Evolutionary conservation across 2,113 vertebrate species (phyloP), one percentile per base, ranked within the genome.

Genomic region (Daphoenositta chrysoptera): DNA sequence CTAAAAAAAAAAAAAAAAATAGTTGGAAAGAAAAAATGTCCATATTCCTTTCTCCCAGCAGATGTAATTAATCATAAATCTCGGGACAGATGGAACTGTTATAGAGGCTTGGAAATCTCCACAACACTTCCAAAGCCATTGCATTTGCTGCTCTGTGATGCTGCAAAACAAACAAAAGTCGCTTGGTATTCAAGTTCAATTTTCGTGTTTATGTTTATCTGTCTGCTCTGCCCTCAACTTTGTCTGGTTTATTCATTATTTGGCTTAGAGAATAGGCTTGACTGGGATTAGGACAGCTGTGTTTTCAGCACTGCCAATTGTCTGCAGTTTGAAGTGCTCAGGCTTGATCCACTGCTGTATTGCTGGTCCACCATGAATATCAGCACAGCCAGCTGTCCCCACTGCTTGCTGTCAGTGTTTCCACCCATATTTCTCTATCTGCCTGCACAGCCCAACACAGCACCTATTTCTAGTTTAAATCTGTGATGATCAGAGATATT

Each of bases 201-300:
- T 93, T 68, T 70, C 7, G 0, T 95, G 92, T 97, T 95, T 96
- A 87, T 92, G 76, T 94, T 96, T 91, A 85, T 91, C 92, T 39
- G 86, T 79, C 75, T 94, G 26, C 60, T 85, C 50, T 83, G 69
- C n/a, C 30, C 47, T 64, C 78, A 76, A 2, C 90, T 83, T 68
- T 97, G 97, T 91, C 93, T 94, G 51, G 17, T 90, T 93, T 89
- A 93, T 85, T 94, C 80, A 81, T 84, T 92, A 77, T 90, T 92
- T 96, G 94, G 85, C 83, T 95, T 76, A 78, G 94, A 94, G 70
- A 44, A 48, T 17, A 58, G 75, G 57, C 80, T 63, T 93, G 68
- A 48, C n/a, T 75, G 54, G 90, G 90, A 91, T 83, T 54, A 87
- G 97, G 91, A 65, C 89, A 94, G 97, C 94, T 96, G 91, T 90